Conservation (phyloP, 2,113 vertebrate genomes). For the Lepus europaeus region DNA sequence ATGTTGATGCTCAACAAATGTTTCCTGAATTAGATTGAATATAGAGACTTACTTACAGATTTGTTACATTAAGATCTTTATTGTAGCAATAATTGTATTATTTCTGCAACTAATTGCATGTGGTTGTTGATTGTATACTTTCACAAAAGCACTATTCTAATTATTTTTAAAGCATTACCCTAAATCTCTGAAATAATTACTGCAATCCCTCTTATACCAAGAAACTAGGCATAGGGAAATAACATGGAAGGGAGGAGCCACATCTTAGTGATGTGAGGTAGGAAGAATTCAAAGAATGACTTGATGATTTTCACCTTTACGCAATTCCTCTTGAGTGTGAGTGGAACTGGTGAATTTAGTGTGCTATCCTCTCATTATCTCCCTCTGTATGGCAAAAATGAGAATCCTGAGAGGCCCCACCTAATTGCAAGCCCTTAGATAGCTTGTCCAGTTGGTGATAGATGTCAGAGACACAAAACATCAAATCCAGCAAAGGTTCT, state of each 20-base stretch:
- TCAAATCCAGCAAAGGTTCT: neutral
- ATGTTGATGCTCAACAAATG: neutral
- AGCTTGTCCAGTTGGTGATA: neutral
- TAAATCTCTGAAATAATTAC: neutral
- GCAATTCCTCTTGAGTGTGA: neutral
- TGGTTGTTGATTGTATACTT: neutral
- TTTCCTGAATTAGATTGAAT: neutral
- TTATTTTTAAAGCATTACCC: neutral
- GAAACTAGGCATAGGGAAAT: neutral
- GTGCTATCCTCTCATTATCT: neutral
- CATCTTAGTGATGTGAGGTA: accelerated
- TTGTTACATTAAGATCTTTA: neutral
- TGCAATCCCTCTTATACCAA: neutral
- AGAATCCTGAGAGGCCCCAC: neutral
- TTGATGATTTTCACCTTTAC: neutral
- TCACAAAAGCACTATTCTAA: neutral
- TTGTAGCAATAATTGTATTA: neutral
- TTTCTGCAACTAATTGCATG: neutral
- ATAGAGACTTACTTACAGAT: neutral
- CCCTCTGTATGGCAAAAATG: neutral
- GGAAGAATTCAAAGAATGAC: neutral
- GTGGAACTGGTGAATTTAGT: neutral
- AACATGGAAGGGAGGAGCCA: neutral
- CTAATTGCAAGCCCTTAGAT: neutral
- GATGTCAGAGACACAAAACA: neutral